phyloP scores from a whole-genome alignment of 2,888 invertebrate genomes.

The Spilosoma lubricipeda region DNA sequence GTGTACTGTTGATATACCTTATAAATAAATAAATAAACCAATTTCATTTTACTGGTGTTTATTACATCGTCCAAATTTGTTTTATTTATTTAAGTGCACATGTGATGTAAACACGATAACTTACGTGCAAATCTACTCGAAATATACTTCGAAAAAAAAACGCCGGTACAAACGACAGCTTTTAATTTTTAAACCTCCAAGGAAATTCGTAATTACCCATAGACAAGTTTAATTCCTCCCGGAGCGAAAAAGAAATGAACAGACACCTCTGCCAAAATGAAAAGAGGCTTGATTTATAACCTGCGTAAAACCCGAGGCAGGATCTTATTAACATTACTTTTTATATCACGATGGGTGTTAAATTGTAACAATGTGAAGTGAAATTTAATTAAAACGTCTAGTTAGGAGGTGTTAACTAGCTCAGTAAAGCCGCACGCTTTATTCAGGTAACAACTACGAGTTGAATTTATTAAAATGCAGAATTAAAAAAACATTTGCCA shows the following conservation, averaged over 20 bases:
- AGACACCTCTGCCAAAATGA: slow-evolving; percentile 80
- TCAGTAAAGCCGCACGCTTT: slow-evolving; percentile 71
- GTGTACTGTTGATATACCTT: no score
- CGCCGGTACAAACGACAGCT: slow-evolving; percentile 35
- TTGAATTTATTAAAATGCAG: slow-evolving; percentile 30
- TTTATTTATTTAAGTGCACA: not conserved
- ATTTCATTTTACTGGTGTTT: no score
- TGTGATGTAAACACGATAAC: not conserved
- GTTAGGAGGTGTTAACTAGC: slow-evolving; percentile 78
- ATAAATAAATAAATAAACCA: no score
- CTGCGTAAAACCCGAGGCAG: slow-evolving; percentile 75
- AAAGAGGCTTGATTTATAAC: slow-evolving; percentile 83
- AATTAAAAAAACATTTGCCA: not conserved
- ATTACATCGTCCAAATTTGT: not conserved
- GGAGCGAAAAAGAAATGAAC: slow-evolving; percentile 79
- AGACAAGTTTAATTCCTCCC: slow-evolving; percentile 79
- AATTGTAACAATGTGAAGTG: slow-evolving; percentile 81
- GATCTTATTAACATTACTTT: slow-evolving; percentile 85
- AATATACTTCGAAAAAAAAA: slow-evolving; percentile 26
- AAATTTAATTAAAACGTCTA: slow-evolving; percentile 84
- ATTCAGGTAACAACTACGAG: slow-evolving; percentile 54
- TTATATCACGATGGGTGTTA: slow-evolving; percentile 80
- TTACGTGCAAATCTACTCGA: not conserved
- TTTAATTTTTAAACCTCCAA: slow-evolving; percentile 62
- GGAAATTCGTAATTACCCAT: slow-evolving; percentile 72